phyloP scores from a whole-genome alignment of 2,113 vertebrate genomes.

The Benitochromis conjunctus region DNA sequence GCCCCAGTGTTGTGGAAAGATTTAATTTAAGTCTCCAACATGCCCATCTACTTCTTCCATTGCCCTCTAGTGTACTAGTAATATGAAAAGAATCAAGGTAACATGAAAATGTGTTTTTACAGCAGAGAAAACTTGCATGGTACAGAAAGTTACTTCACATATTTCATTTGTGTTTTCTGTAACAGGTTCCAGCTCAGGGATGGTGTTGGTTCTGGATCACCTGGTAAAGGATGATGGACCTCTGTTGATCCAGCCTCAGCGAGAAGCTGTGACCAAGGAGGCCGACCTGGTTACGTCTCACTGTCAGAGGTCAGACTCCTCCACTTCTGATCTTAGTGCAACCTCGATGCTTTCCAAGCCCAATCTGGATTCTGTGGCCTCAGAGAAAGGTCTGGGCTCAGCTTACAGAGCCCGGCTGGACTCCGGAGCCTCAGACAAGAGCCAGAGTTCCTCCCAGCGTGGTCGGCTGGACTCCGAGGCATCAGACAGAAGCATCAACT shows the following conservation, averaged over 20 bases:
- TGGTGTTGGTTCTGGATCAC: constrained; percentile 75
- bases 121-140: background rate
- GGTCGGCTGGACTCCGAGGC: constrained; percentile 54
- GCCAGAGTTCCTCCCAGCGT: constrained; percentile 48
- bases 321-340: constrained; percentile 50
- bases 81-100: background rate
- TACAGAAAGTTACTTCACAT: background rate
- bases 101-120: background rate
- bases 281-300: constrained; percentile 53
- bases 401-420: constrained; percentile 47
- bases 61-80: background rate
- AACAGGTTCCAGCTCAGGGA: constrained; percentile 64
- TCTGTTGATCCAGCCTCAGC: constrained; percentile 46
- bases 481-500: constrained; percentile 50
- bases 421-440: constrained; percentile 66
- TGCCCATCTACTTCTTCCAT: background rate
- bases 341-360: constrained; percentile 30
- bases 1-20: constrained; percentile 8
- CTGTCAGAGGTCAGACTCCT: constrained; percentile 57
- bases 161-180: background rate
- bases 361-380: constrained; percentile 38
- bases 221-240: constrained; percentile 65
- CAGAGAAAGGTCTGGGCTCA: constrained; percentile 41
- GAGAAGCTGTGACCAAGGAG: constrained; percentile 50
- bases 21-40: constrained; percentile 29